Base-by-base conservation (phyloP, 1,140 invertebrate species). In the Trichomalopsis sarcophagae region DNA sequence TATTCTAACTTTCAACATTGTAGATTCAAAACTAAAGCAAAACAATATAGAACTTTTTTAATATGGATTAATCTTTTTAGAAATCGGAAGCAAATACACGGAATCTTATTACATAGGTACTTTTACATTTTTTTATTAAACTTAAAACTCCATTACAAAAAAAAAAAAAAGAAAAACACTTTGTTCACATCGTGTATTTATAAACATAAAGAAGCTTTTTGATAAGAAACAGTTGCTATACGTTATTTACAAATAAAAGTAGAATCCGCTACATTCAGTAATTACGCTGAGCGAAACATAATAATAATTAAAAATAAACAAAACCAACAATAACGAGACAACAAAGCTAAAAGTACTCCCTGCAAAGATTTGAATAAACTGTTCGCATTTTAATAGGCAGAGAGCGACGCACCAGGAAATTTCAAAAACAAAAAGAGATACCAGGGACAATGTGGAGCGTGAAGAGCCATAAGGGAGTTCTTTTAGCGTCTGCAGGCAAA, bases 301-400 rank as follows among this genome's bases (percentile, higher is more conserved):
- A 62, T 6, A 62, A 62, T 62, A 62, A 62, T 62, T 62, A 62
- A 62, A 2, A 62, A n/a, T 62, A n/a, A 21, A 17, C 23, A 71
- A 30, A 71, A 33, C 68, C 71, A 14, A 74, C 71, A 74, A 36
- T 21, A 5, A 55, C 17, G 33, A 74, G 17, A 30, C 21, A 36
- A 7, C 6, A 21, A 33, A 44, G 17, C 36, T 30, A 75, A 40
- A 36, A 36, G 36, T n/a, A 75, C 73, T 40, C 6, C 21, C 6
- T 36, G 17, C 30, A 17, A 75, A 75, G 73, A 75, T 75, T 75
- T 75, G 73, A 75, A 75, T 44, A 75, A 75, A 75, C 73, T 30
- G 17, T 36, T 75, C 36, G 73, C 36, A 75, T 75, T 75, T 75
- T 75, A 75, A 75, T 75, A 30, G 27, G 5, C 0, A 75, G 30